Evolutionary conservation across 2,113 vertebrate species (phyloP).

Genomic region (Tenrec ecaudatus): DNA sequence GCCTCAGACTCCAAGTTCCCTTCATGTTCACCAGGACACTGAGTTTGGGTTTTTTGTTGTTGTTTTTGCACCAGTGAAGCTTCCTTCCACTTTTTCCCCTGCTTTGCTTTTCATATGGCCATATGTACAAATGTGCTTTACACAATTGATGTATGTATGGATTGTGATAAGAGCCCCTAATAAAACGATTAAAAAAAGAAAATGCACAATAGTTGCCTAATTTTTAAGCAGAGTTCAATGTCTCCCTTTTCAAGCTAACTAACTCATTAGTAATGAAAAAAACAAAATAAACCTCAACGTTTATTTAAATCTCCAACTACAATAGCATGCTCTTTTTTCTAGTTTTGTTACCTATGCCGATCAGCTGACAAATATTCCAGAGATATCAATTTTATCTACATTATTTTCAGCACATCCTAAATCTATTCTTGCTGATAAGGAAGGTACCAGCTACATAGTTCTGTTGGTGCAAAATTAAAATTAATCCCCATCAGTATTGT

Average conservation of each 20-base stretch:
- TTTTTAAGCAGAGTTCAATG: background rate
- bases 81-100: too few species aligned
- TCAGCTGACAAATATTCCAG: background rate
- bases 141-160: too few species aligned
- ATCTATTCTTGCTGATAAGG: background rate
- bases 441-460: too few species aligned
- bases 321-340: background rate
- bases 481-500: background rate
- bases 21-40: background rate
- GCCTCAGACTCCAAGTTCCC: background rate
- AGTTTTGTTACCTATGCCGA: background rate
- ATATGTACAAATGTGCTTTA: too few species aligned
- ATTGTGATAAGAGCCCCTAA: too few species aligned
- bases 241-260: background rate
- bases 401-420: background rate
- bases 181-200: too few species aligned
- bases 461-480: background rate
- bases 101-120: too few species aligned
- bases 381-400: background rate
- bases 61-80: too few species aligned
- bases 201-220: background rate
- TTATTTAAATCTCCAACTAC: background rate
- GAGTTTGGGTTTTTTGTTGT: background rate
- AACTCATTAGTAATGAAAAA: background rate
- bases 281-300: background rate